Base-by-base conservation (phyloP, 2,888 invertebrate genomes). In the Seira sanloemensis region DNA sequence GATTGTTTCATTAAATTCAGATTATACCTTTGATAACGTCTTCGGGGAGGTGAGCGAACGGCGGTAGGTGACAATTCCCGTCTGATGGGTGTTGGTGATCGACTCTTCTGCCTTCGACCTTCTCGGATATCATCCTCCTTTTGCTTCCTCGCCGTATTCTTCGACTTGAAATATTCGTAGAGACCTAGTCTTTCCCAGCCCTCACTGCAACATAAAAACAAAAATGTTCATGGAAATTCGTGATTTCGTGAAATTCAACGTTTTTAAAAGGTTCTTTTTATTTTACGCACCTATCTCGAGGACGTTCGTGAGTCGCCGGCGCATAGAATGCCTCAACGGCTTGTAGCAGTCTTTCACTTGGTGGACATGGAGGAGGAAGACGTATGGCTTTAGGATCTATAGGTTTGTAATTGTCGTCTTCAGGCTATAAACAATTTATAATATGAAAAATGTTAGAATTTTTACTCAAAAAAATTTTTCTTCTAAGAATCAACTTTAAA, bases 111-210 rank as follows among this genome's bases (percentile, higher is more conserved):
- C 82, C 97, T 92, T 69, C 93, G 90, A 18, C 97, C 97, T 74
- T 93, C 93, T 21, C 93, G 93, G 78, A 97, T 94, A 76, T 96
- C 95, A 86, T 97, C 96, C 90, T 97, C 96, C 91, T 97, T 97
- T 90, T 95, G 94, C 90, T 96, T 97, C 89, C 95, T 94, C 0
- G 98, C 97, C 84, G 95, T 94, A 91, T 97, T 96, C 92, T 99
- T 99, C 4, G 97, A 97, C 92, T 97, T 97, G 92, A 97, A 98
- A 92, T 98, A 99, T 92, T 99, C 99, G 91, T 98, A 98, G 78
- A 99, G 93, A 86, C 98, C 98, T 90, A 98, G 93, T 92, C 97
- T 97, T 91, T 99, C 99, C 99, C 99, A 99, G 27, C 99, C 99
- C 91, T 99, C 98, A 91, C 93, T 93, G 90, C 54, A 91, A 90